These are phyloP conservation scores for Rostratula benghalensis DNA, from an alignment of 2,113 vertebrate species.

Conservation along the genomic window DNA sequence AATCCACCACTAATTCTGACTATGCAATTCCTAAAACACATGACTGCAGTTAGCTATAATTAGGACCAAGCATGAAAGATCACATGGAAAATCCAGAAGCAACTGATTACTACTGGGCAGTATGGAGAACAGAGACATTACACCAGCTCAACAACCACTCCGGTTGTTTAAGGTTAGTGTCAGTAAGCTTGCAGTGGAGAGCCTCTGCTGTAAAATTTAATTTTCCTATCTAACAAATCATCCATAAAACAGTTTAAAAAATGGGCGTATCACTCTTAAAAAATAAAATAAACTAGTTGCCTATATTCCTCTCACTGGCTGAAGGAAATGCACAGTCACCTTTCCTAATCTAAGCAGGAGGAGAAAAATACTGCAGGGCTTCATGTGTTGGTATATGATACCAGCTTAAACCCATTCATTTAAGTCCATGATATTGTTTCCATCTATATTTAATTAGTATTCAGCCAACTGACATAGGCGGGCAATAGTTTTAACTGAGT, in stretches of 20 bases:
- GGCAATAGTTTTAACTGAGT: slow-evolving; percentile 54
- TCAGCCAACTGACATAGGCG: slow-evolving; percentile 19
- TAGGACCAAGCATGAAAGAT: neutral
- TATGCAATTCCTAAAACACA: neutral
- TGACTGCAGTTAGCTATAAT: neutral
- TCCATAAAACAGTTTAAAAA: neutral
- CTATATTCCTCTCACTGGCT: neutral
- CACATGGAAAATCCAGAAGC: neutral
- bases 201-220: neutral
- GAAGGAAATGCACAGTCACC: neutral
- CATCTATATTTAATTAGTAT: slow-evolving; percentile 67
- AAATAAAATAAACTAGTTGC: neutral
- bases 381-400: neutral
- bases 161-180: neutral
- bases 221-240: neutral
- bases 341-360: neutral
- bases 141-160: neutral
- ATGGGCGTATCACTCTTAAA: neutral
- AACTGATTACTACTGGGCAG: neutral
- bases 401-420: slow-evolving; percentile 39
- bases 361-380: neutral
- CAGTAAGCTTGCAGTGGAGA: neutral
- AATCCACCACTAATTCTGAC: neutral
- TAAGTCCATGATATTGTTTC: slow-evolving; percentile 63
- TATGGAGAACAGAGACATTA: neutral